A percentile compares a stretch with the other conserved stretches of the same genome.
Conservation (phyloP, 2,797 vertebrate genomes). For the Micromesistius poutassou region DNA sequence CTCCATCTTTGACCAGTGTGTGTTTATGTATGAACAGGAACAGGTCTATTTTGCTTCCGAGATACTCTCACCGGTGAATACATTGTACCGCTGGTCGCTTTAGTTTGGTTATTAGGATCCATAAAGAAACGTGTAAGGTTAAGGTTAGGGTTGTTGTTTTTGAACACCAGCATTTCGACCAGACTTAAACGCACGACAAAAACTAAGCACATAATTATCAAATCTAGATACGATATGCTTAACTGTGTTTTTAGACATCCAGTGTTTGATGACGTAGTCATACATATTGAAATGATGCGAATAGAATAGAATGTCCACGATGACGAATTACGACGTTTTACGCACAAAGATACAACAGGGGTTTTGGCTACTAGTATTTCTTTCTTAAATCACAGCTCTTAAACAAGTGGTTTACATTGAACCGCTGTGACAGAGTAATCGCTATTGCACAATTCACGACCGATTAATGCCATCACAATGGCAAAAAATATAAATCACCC, state of each 20-base stretch:
- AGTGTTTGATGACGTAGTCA: constrained; percentile 49
- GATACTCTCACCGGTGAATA: constrained; percentile 30
- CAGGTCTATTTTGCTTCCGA: constrained; percentile 23
- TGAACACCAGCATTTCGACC: constrained; percentile 54
- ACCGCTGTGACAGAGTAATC: constrained; percentile 44
- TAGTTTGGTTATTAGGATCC: constrained; percentile 33
- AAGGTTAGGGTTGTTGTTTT: constrained; percentile 3
- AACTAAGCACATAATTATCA: constrained; percentile 58
- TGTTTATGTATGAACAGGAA: constrained; percentile 17
- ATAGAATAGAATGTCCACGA: constrained; percentile 55
- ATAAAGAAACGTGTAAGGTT: constrained; percentile 22
- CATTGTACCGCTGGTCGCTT: constrained; percentile 19
- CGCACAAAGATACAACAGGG: constrained; percentile 47
- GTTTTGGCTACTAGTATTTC: constrained; percentile 7
- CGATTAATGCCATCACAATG: constrained; percentile 21
- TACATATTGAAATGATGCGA: constrained; percentile 49
- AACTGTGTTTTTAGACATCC: constrained; percentile 54
- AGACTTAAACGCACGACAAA: constrained; percentile 65
- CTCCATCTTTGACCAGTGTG: constrained; percentile 65
- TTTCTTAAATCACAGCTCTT: constrained; percentile 46
- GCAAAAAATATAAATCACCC: constrained; percentile 6
- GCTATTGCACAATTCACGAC: constrained; percentile 53
- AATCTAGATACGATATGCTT: constrained; percentile 55
- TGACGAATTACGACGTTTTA: constrained; percentile 55
- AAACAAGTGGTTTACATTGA: constrained; percentile 40